Evolutionary conservation across 92 coral and sea anemone species (phyloP), one percentile per base, ranked within the genome.

Genomic region (Ricordea florida): DNA sequence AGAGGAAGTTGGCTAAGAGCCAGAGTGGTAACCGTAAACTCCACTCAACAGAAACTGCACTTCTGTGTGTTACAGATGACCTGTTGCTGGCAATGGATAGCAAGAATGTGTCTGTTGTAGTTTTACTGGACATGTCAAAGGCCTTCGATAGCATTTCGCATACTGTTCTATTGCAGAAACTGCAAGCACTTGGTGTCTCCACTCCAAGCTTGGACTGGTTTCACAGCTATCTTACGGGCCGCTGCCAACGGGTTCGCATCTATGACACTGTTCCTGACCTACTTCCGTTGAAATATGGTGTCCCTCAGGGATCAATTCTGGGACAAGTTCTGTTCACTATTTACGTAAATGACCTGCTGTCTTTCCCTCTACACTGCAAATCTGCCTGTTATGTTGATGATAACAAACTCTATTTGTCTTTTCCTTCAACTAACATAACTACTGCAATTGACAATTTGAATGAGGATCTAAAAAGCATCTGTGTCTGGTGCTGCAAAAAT

Each of bases 71-170:
- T n/a, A n/a, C n/a, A n/a, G n/a, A n/a, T n/a, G n/a, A n/a, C n/a
- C n/a, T n/a, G 56, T 18, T 48, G 56, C 35, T 72, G 10, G 80
- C 71, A 24, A 74, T 60, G 81, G 81, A 74, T 47, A 47, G n/a
- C 36, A 43, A 60, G 45, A 61, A 74, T 44, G 61, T 74, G n/a
- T 74, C 81, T 29, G 61, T 61, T 42, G 42, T 74, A 43, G 81
- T 74, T 18, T 61, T 74, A 10, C 68, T 74, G 27, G 72, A 74
- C 38, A 62, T 74, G 72, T 74, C 72, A 22, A 74, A 74, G 57
- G 81, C 81, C 56, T 74, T 74, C 16, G 81, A 74, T 20, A 74
- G 81, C 20, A 61, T 61, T 20, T 61, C 53, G 22, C 69, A 58
- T 27, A 71, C 20, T 34, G n/a, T 57, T 21, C 11, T 73, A 49